Conservation (phyloP, 1,140 invertebrate genomes). For the Galleria mellonella region DNA sequence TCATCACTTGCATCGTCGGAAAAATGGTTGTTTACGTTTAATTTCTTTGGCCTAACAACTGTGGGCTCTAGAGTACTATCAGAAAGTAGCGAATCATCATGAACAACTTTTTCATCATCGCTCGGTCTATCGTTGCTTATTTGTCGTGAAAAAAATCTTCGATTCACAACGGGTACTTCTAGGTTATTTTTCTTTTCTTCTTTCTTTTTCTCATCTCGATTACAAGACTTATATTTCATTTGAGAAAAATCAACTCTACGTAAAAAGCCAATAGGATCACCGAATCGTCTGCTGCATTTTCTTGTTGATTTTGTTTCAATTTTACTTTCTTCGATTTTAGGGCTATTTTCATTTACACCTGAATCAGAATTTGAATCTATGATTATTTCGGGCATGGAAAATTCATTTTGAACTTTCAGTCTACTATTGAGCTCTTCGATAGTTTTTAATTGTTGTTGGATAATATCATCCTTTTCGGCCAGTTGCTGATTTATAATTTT, state of each 20-base stretch:
- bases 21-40: slow-evolving; percentile 67
- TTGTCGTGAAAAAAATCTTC: slow-evolving; percentile 31
- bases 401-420: slow-evolving; percentile 32
- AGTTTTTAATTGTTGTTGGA: slow-evolving; percentile 43
- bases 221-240: slow-evolving; percentile 63
- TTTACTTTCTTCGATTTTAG: slow-evolving; percentile 39
- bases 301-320: slow-evolving; percentile 43
- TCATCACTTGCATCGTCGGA: slow-evolving; percentile 66
- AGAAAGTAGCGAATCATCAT: slow-evolving; percentile 41
- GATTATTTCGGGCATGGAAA: slow-evolving; percentile 42
- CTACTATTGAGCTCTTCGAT: slow-evolving; percentile 55
- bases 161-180: slow-evolving; percentile 33
- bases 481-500: slow-evolving; percentile 53
- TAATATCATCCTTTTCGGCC: slow-evolving; percentile 53
- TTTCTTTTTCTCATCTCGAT: slow-evolving; percentile 51
- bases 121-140: slow-evolving; percentile 48
- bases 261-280: slow-evolving; percentile 57
- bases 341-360: slow-evolving; percentile 48
- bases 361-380: slow-evolving; percentile 65
- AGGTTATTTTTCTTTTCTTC: slow-evolving; percentile 53
- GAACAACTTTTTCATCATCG: slow-evolving; percentile 45
- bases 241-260: slow-evolving; percentile 66
- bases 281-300: slow-evolving; percentile 57
- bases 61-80: slow-evolving; percentile 42
- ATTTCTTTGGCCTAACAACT: slow-evolving; percentile 50